phyloP scores from a whole-genome alignment of 1,140 invertebrate genomes.

The Brachionus calyciflorus region DNA sequence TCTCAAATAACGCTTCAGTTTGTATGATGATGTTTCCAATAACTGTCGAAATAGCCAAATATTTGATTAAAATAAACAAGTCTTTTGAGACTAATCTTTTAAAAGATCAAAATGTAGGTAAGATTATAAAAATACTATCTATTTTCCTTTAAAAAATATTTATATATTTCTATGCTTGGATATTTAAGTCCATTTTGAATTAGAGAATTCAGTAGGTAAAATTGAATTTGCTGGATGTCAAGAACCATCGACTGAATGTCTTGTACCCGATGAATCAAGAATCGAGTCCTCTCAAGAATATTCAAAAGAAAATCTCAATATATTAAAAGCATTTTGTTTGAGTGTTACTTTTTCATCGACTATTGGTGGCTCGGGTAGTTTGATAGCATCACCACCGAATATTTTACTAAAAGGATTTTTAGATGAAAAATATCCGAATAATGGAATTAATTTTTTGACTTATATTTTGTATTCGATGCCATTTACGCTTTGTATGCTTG shows the following conservation, averaged over 20 bases:
- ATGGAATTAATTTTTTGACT: conserved; percentile 19
- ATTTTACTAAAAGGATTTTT: conserved; percentile 74
- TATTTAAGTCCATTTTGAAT: neutral
- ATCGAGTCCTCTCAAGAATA: neutral
- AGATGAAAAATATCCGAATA: conserved; percentile 55
- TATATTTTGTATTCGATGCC: conserved; percentile 18
- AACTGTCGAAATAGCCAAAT: conserved; percentile 55
- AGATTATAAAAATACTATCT: neutral
- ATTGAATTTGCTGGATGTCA: neutral
- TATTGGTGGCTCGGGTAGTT: conserved; percentile 74
- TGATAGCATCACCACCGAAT: conserved; percentile 81
- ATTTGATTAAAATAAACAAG: conserved; percentile 48
- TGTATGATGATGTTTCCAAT: conserved; percentile 61
- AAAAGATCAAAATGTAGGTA: neutral
- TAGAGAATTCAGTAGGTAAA: neutral
- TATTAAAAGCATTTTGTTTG: conserved; percentile 54
- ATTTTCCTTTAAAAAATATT: too few relatives aligned
- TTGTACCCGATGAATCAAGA: neutral
- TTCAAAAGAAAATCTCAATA: neutral
- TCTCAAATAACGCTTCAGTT: conserved; percentile 61
- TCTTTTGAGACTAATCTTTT: neutral
- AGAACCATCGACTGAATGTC: neutral
- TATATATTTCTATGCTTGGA: neutral
- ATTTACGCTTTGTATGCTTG: neutral
- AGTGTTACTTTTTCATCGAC: conserved; percentile 73